Evolutionary conservation across 2,113 vertebrate species (phyloP), one percentile per base, ranked within the genome.

Genomic region (Dromas ardeola): DNA sequence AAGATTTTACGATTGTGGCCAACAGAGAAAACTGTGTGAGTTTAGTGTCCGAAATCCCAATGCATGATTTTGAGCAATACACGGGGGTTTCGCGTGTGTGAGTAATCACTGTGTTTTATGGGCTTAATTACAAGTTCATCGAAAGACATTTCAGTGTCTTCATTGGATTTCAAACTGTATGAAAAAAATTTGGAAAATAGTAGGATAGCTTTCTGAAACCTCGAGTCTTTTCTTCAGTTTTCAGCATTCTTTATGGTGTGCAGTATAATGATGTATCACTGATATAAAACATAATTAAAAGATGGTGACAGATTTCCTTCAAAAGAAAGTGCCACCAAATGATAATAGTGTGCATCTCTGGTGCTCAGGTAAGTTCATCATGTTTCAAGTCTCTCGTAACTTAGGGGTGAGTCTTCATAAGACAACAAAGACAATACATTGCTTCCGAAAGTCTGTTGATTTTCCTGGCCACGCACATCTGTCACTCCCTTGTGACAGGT

Each of bases 1-100:
- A 98, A 96, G 99, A 99, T 93, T 99, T 99, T 98, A 98, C 98
- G 4, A 98, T 99, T 97, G 95, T 86, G 88, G 98, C 98, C 77
- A 98, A 97, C 71, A 98, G 98, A 95, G 98, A 99, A 95, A 98
- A 97, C 88, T 98, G 92, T 93, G 99, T 99, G 98, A 99, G 98
- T 97, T 91, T 84, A 94, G 26, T 59, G 47, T 94, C 89, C 1
- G 4, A 91, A 61, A 79, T 95, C 25, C 74, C 38, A 29, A 15
- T 30, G 30, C 81, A 10, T 45, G 19, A 70, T 70, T 92, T 70
- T 90, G 59, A 92, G 67, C 79, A 50, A 15, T 78, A 59, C 56
- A 40, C 4, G 11, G 23, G 21, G 43, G 1, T 4, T 70, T 86
- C 63, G 40, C 15, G 5, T 81, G 43, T 83, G 63, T 90, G 42